Evolutionary conservation across 2,113 vertebrate genomes (phyloP), one percentile per base, ranked within the genome.

Genomic region (Vanacampus margaritifer): DNA sequence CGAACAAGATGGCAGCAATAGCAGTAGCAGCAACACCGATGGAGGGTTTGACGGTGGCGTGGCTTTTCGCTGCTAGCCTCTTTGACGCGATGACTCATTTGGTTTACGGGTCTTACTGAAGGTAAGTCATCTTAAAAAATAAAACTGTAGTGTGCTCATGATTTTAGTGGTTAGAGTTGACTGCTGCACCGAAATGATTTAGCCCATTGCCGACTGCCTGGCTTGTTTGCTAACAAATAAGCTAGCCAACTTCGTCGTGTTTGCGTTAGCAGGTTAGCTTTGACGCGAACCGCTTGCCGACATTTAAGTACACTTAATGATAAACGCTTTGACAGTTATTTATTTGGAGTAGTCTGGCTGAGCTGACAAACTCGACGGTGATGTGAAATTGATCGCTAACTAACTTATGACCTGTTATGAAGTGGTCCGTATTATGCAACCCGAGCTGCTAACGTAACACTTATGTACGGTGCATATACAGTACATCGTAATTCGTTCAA

Each of bases 1-100:
- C 58, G 79, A 88, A 88, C 88, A 89, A 88, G 88, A 88, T 88
- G 86, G 88, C 86, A 88, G 86, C 83, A 84, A 68, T 78, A 48
- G 68, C 58, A 48, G 54, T 36, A 48, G 54, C 65, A 37, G 56
- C 65, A 61, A 63, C 74, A 70, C 57, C 75, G 71, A 43, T 77
- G 77, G 80, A 73, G 84, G 81, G 66, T 78, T 74, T 72, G 58
- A 60, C 83, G 54, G 79, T 53, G 73, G 70, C 71, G 72, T 77
- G 64, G 76, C 41, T 81, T 76, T 61, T 75, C 68, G 72, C 70
- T 26, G 72, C 58, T 77, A 28, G 58, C 69, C 69, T 67, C 70
- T 73, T 73, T 67, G 54, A 79, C 75, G 64, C 74, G 61, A 62
- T 67, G 68, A 56, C 64, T 67, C 72, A 73, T 64, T 65, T 32